Evolutionary conservation across 2,888 invertebrate genomes (phyloP).

Genomic region (Laspeyria flexula): DNA sequence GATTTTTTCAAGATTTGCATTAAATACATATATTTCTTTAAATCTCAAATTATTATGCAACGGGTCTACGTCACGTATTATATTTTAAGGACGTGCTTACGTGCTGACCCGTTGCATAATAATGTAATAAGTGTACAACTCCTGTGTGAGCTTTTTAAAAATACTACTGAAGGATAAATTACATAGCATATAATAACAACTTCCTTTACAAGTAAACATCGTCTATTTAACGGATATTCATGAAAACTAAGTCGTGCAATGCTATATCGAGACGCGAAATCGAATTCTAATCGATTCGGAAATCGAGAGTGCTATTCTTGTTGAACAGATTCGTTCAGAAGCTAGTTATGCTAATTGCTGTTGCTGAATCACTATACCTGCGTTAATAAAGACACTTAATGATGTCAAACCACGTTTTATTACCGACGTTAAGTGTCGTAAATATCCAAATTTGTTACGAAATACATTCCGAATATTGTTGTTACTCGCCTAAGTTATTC

Average conservation of each 20-base stretch:
- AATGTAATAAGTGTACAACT: too few relatives aligned
- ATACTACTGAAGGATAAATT: too few relatives aligned
- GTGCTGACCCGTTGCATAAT: too few relatives aligned
- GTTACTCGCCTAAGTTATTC: background rate
- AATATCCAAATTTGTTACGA: background rate
- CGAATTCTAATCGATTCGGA: background rate
- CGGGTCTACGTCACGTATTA: too few relatives aligned
- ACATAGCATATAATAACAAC: too few relatives aligned
- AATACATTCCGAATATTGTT: background rate
- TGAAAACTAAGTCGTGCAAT: background rate
- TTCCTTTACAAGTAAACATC: too few relatives aligned
- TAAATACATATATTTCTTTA: too few relatives aligned
- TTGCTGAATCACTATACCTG: background rate
- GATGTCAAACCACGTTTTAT: conserved; percentile 1
- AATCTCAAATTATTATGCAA: too few relatives aligned
- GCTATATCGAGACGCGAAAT: background rate
- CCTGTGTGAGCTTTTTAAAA: too few relatives aligned
- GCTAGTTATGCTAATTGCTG: background rate
- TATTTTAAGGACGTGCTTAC: too few relatives aligned
- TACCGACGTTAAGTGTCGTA: background rate
- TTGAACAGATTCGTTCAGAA: background rate
- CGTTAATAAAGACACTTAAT: background rate
- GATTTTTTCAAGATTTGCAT: too few relatives aligned
- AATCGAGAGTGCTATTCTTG: background rate
- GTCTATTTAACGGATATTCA: too few relatives aligned